Conservation (phyloP, 2,113 vertebrate species). For the Cacatua alba region DNA sequence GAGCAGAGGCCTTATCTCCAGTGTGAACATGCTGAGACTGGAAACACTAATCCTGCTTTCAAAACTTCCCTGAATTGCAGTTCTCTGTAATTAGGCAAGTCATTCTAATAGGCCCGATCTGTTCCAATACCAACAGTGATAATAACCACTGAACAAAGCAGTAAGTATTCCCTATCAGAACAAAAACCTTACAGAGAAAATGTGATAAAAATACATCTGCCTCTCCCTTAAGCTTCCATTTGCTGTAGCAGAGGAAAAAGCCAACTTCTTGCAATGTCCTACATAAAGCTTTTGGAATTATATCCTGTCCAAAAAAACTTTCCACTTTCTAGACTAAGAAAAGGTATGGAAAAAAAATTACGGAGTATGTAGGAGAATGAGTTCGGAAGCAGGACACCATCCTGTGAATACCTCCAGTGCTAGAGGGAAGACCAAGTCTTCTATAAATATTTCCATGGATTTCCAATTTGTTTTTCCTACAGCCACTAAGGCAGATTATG, state of each 20-base stretch:
- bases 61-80: not conserved
- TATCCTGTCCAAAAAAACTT: not conserved
- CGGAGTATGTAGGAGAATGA: not conserved
- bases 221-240: not conserved
- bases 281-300: not conserved
- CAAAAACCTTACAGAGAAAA: not conserved
- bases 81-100: not conserved
- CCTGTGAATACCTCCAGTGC: not conserved
- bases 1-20: not conserved
- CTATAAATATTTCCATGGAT: not conserved
- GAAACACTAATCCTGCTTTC: not conserved
- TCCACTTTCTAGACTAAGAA: not conserved
- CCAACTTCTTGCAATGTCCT: not conserved
- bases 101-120: not conserved
- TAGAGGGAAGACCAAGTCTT: not conserved
- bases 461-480: not conserved
- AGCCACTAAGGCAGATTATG: not conserved
- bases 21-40: not conserved
- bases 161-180: not conserved
- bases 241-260: not conserved
- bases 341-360: not conserved
- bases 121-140: not conserved
- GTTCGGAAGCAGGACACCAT: not conserved
- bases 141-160: not conserved
- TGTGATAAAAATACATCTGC: not conserved